Evolutionary conservation across 2,888 invertebrate species (phyloP), one percentile per base, ranked within the genome.

Genomic region (Patella depressa): DNA sequence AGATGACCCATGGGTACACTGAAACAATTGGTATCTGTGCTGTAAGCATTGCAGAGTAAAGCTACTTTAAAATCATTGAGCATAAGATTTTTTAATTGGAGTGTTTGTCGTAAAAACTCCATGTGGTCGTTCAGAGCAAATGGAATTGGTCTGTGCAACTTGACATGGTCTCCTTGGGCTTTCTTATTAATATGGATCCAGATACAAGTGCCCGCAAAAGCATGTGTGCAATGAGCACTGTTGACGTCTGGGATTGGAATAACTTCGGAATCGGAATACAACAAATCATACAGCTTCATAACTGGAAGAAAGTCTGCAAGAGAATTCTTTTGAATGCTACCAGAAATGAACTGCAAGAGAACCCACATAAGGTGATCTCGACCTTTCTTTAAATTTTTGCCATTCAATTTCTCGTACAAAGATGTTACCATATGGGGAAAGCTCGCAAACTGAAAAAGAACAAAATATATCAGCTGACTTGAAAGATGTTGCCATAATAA

Each of bases 291-390:
- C 15, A 98, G 93, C 89, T 96, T 95, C 86, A 98, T 94, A 80
- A 98, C 96, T 0, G 97, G 97, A 81, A 97, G 92, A 88, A 97
- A 97, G 90, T 96, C 97, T 0, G 95, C 95, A 72, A 96, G 92
- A 0, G 97, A 96, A 92, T 98, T 98, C 85, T 97, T 95, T 91
- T 97, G 97, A 87, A 98, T 98, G 89, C 97, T 97, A 73, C 98
- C 98, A 0, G 98, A 98, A 86, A 99, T 97, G 89, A 98, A 98
- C 92, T 99, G 99, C 71, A 99, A 93, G 24, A 99, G 93, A 29
- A 98, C 96, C 98, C 99, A 99, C 98, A 99, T 99, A n/a, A 99
- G 93, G 88, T 99, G 98, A 92, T 98, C 98, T 73, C 99, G 93
- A 0, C 98, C 98, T 91, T 96, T 96, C 77, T 88, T 86, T 89